Evolutionary conservation across 1,140 invertebrate genomes (phyloP).

Genomic region (Globodera ellingtonae): DNA sequence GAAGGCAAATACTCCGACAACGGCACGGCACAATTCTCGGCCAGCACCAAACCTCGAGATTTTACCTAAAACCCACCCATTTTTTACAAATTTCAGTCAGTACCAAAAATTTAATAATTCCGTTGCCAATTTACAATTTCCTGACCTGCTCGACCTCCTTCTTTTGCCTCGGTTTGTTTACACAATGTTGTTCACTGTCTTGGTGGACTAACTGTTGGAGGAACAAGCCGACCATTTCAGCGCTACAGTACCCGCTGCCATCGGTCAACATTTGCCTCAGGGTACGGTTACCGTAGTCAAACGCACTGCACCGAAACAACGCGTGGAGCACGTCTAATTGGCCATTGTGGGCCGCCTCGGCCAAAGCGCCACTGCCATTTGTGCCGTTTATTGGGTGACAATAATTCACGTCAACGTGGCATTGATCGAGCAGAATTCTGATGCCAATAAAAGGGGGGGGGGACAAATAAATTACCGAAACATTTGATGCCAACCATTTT

Average conservation of each 20-base stretch:
- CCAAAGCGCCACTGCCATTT: conserved; percentile 71
- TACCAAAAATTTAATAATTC: not conserved
- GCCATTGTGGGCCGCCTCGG: conserved; percentile 76
- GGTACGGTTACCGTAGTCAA: conserved; percentile 82
- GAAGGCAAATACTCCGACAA: conserved; percentile 77
- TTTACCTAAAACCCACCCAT: not conserved
- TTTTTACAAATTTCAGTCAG: too few species aligned
- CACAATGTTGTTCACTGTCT: conserved; percentile 66
- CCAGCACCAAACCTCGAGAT: conserved; percentile 37
- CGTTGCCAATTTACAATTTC: not conserved
- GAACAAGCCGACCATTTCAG: conserved; percentile 42
- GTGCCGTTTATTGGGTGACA: conserved; percentile 48
- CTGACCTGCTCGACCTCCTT: not conserved
- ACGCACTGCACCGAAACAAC: conserved; percentile 81
- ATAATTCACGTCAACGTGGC: conserved; percentile 69
- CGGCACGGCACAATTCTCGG: conserved; percentile 51
- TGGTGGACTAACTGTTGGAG: conserved; percentile 44
- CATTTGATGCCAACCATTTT: not conserved
- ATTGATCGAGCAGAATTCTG: conserved; percentile 74
- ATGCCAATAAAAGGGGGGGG: too few species aligned
- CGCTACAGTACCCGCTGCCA: conserved; percentile 4
- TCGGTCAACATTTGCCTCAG: conserved; percentile 65
- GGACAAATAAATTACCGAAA: too few species aligned
- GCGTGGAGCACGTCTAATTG: conserved; percentile 73
- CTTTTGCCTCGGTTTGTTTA: conserved; percentile 75